These are phyloP conservation scores for Thermophis baileyi DNA, from an alignment of 2,113 vertebrate species.

Conservation along the genomic window DNA sequence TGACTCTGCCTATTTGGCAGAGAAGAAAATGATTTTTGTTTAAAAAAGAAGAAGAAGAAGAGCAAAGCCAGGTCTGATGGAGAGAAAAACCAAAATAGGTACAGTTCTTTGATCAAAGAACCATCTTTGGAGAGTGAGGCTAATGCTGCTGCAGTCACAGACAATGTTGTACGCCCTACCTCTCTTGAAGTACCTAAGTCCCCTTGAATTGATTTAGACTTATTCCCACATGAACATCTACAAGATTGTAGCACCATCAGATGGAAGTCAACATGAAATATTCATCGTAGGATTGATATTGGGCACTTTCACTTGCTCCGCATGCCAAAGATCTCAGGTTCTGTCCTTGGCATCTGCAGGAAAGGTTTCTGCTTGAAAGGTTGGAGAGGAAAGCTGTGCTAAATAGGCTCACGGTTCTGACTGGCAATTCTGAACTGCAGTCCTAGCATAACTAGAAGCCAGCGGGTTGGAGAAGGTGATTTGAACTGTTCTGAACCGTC, in stretches of 20 bases:
- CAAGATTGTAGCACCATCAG: background rate
- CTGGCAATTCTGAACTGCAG: background rate
- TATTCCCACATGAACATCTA: background rate
- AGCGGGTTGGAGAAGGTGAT: background rate
- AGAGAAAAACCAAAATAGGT: background rate
- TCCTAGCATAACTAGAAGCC: background rate
- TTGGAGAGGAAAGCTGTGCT: background rate
- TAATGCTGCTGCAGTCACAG: background rate
- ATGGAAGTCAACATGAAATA: background rate
- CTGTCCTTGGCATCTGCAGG: background rate
- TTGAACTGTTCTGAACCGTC: background rate
- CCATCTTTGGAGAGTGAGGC: background rate
- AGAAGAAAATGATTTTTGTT: background rate
- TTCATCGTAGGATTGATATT: background rate
- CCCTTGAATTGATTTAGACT: background rate
- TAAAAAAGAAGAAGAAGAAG: background rate
- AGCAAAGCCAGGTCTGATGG: background rate
- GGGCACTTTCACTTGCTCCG: background rate
- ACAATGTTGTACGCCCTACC: background rate
- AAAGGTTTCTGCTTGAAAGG: background rate
- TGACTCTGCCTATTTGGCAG: background rate
- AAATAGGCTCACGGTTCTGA: background rate
- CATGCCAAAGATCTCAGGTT: background rate
- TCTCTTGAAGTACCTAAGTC: background rate
- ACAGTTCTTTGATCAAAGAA: background rate